phyloP scores from a whole-genome alignment of 2,888 invertebrate species.

The Saturnia japonica region DNA sequence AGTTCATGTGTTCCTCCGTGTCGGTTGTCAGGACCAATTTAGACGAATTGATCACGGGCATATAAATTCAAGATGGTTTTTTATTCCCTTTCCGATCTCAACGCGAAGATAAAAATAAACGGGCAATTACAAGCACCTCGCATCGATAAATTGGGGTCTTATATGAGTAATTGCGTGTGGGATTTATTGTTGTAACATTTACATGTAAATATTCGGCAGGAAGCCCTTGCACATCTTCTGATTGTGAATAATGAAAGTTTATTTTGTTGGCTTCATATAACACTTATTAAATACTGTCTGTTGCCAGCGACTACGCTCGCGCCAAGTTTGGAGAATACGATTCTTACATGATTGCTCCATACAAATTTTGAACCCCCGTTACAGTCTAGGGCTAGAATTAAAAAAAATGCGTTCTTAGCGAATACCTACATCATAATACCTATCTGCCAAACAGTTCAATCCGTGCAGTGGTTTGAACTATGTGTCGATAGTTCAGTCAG shows the following conservation, averaged over 20 bases:
- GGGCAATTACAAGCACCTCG: constrained; percentile 30
- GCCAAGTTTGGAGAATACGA: too few species aligned
- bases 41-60: constrained; percentile 49
- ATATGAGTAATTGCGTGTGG: constrained; percentile 17
- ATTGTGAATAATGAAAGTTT: not conserved
- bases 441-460: too few species aligned
- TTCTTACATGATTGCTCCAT: too few species aligned
- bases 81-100: constrained; percentile 41
- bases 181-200: constrained; percentile 16
- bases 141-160: constrained; percentile 27
- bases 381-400: too few species aligned
- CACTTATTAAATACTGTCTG: too few species aligned
- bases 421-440: too few species aligned
- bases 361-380: too few species aligned
- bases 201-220: not conserved
- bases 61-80: constrained; percentile 45
- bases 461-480: too few species aligned
- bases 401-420: too few species aligned
- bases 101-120: constrained; percentile 42
- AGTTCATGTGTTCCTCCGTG: constrained; percentile 21
- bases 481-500: too few species aligned
- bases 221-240: not conserved
- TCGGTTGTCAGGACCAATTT: constrained; percentile 50
- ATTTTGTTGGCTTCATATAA: not conserved
- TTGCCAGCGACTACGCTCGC: too few species aligned